Conservation (phyloP, 1,140 invertebrate species). For the Probaryconus sp. region DNA sequence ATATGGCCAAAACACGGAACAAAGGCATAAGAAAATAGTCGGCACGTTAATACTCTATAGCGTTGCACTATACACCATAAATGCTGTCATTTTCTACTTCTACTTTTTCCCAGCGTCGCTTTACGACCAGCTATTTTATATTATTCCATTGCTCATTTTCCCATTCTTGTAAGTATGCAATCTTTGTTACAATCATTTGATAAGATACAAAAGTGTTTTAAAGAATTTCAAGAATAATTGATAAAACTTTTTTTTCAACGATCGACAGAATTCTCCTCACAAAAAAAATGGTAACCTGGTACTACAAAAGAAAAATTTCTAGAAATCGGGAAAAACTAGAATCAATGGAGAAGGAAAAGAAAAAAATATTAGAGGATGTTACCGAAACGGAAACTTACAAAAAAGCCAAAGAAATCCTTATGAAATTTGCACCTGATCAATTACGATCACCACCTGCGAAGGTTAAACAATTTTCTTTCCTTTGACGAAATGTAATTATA, state of each 20-base stretch:
- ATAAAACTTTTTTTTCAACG: slow-evolving; percentile 69
- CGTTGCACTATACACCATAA: slow-evolving; percentile 87
- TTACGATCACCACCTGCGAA: slow-evolving; percentile 65
- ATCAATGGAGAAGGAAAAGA: slow-evolving; percentile 88
- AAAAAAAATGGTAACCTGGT: slow-evolving; percentile 90
- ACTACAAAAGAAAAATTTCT: slow-evolving; percentile 90
- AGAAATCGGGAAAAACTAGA: slow-evolving; percentile 88
- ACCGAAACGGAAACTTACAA: slow-evolving; percentile 99
- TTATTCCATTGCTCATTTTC: slow-evolving; percentile 85
- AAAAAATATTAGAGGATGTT: slow-evolving; percentile 94
- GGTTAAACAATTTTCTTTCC: slow-evolving; percentile 42
- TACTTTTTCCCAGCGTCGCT: slow-evolving; percentile 85
- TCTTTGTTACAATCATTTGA: slow-evolving; percentile 7
- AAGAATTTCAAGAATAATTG: slow-evolving; percentile 18
- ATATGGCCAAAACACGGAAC: slow-evolving; percentile 87
- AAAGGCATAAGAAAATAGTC: slow-evolving; percentile 87
- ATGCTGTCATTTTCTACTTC: slow-evolving; percentile 87
- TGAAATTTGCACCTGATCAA: slow-evolving; percentile 89
- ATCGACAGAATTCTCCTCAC: slow-evolving; percentile 88
- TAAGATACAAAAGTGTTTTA: slow-evolving; percentile 6
- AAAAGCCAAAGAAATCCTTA: slow-evolving; percentile 94
- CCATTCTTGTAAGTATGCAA: slow-evolving; percentile 86
- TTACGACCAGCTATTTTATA: slow-evolving; percentile 84
- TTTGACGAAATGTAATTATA: too few species aligned
- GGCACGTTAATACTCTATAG: slow-evolving; percentile 89